Evolutionary conservation across 2,113 vertebrate species (phyloP).

Genomic region (Polyodon spathula): DNA sequence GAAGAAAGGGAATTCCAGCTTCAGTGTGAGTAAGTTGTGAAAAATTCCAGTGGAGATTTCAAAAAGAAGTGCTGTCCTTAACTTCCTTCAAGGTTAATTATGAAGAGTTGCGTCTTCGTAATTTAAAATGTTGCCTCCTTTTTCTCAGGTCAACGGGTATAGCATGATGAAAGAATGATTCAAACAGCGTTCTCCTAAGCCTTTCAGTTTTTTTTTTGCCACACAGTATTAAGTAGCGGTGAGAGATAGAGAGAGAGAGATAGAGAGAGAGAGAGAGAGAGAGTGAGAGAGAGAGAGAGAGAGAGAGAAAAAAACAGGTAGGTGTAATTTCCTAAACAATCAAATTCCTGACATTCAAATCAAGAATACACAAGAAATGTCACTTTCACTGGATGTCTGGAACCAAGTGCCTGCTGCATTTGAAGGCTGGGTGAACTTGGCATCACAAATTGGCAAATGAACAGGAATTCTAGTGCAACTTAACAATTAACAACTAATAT

Average conservation of each 20-base stretch:
- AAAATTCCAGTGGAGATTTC: slow-evolving; percentile 50
- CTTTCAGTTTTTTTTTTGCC: not conserved
- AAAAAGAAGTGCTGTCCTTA: slow-evolving; percentile 52
- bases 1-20: not conserved
- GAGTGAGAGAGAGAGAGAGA: no score
- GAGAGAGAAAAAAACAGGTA: slow-evolving; percentile 17
- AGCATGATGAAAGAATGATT: slow-evolving; percentile 20
- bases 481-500: slow-evolving; percentile 24
- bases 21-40: not conserved
- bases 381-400: not conserved
- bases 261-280: no score
- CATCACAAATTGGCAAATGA: slow-evolving; percentile 38
- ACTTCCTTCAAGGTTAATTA: slow-evolving; percentile 60
- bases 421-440: slow-evolving; percentile 22
- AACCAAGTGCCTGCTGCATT: slow-evolving; percentile 28
- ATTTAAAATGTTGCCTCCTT: slow-evolving; percentile 39
- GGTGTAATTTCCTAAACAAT: no score
- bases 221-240: not conserved
- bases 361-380: not conserved
- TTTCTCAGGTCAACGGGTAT: slow-evolving; percentile 23
- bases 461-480: slow-evolving; percentile 22
- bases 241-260: no score
- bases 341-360: no score
- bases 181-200: not conserved
- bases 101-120: slow-evolving; percentile 20